Percentiles rank a stretch among this genome's conserved stretches.
Conservation (phyloP, 2,888 invertebrate genomes). For the Cosmorhoe ocellata region DNA sequence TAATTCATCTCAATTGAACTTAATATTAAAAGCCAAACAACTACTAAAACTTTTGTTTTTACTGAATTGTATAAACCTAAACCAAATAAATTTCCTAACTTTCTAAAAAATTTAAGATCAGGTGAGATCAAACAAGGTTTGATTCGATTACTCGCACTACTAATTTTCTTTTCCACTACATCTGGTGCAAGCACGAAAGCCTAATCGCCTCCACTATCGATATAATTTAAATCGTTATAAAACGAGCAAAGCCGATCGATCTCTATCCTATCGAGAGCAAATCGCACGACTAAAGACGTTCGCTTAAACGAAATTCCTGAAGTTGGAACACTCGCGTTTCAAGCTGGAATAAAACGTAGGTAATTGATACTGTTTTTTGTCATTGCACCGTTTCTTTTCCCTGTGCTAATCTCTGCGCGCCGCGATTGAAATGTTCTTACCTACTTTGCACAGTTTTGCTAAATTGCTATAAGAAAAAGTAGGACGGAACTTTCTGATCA, state of each 20-base stretch:
- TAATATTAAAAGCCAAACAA: no score
- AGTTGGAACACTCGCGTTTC: slow-evolving; percentile 55
- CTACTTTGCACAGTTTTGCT: slow-evolving; percentile 49
- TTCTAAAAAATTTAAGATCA: neutral
- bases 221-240: slow-evolving; percentile 78
- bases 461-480: slow-evolving; percentile 49
- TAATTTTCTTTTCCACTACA: slow-evolving; percentile 60
- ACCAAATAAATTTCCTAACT: neutral
- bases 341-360: slow-evolving; percentile 69
- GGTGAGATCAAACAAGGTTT: slow-evolving; percentile 13
- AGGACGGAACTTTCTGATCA: slow-evolving; percentile 36
- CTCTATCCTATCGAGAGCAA: slow-evolving; percentile 75
- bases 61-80: neutral
- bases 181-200: slow-evolving; percentile 58
- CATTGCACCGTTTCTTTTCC: slow-evolving; percentile 61
- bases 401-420: slow-evolving; percentile 64
- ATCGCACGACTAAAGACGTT: slow-evolving; percentile 76
- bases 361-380: slow-evolving; percentile 77
- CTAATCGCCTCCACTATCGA: slow-evolving; percentile 74
- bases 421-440: slow-evolving; percentile 47
- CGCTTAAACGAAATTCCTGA: slow-evolving; percentile 55
- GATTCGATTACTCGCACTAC: slow-evolving; percentile 45
- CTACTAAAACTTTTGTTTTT: neutral
- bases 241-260: slow-evolving; percentile 76
- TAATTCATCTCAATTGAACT: no score